Evolutionary conservation across 2,888 invertebrate genomes (phyloP).

Genomic region (Bruchidius siliquastri): DNA sequence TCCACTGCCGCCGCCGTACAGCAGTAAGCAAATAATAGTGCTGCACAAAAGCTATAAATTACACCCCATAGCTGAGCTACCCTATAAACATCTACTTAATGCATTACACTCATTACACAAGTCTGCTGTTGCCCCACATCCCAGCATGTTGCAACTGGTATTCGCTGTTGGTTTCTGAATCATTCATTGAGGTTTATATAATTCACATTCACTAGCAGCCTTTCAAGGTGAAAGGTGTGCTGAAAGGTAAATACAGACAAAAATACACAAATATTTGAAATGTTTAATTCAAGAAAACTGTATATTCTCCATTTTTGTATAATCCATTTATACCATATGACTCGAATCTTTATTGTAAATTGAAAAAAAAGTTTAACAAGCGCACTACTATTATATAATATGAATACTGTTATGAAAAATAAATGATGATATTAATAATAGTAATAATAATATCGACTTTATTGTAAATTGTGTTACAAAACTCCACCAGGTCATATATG

Average conservation of each 20-base stretch:
- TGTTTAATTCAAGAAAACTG: too few relatives aligned
- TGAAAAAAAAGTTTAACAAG: too few relatives aligned
- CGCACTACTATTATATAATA: too few relatives aligned
- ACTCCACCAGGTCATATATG: too few relatives aligned
- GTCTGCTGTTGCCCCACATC: background rate
- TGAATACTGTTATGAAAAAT: too few relatives aligned
- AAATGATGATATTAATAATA: too few relatives aligned
- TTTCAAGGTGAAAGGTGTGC: background rate
- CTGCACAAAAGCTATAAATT: background rate
- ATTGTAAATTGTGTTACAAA: too few relatives aligned
- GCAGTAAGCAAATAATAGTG: background rate
- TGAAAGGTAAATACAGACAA: background rate
- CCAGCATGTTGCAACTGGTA: background rate
- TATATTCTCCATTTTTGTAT: too few relatives aligned
- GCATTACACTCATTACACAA: background rate
- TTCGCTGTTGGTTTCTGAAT: background rate
- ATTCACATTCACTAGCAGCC: background rate
- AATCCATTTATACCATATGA: too few relatives aligned
- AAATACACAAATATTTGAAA: too few relatives aligned
- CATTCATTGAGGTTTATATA: background rate
- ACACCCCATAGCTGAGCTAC: background rate
- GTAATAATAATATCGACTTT: too few relatives aligned
- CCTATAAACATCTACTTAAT: background rate
- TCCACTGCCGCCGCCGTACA: background rate
- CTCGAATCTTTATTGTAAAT: too few relatives aligned